Base-by-base conservation (phyloP, 2,113 vertebrate species). In the Malurus elegans region DNA sequence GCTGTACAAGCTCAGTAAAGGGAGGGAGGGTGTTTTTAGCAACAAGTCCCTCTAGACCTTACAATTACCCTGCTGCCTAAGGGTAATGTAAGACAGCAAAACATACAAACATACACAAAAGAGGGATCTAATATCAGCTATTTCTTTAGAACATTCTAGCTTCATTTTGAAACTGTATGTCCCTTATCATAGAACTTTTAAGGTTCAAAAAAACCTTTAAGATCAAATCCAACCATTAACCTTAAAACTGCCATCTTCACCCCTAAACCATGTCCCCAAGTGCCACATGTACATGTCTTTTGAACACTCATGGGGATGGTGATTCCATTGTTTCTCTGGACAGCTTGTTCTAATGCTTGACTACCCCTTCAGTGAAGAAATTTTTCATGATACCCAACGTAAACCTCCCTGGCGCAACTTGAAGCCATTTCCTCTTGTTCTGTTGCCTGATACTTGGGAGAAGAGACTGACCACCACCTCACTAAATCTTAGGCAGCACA, bases 381-480 rank as follows among this genome's bases (percentile, higher is more conserved):
- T 60, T 25, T 53, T 47, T 47, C 38, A 6, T 31, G 3, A 34
- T 25, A 40, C 16, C 34, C 36, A 26, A 32, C 2, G 1, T 26
- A 67, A 58, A 66, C 13, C 10, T 67, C 10, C 16, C 17, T 20
- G 29, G 17, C 47, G 20, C 29, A 67, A 54, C 14, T 15, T 47
- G 54, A 53, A 20, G n/a, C 20, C 29, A 40, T 45, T 82, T 75
- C 47, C n/a, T 54, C 62, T 47, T 6, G 4, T 81, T 74, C 69
- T 81, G 69, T 18, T 0, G 0, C 28, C 14, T 67, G 23, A n/a
- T n/a, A 20, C 17, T 19, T 21, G n/a, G 47, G 47, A 61, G 62
- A 54, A 89, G 78, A 60, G 16, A 54, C 9, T 0, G 0, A 54
- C 23, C 9, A 18, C 21, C 29, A 40, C 6, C 6, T 42, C 24